Evolutionary conservation across 2,113 vertebrate genomes (phyloP), one percentile per base, ranked within the genome.

Genomic region (Corydoras maculifer): DNA sequence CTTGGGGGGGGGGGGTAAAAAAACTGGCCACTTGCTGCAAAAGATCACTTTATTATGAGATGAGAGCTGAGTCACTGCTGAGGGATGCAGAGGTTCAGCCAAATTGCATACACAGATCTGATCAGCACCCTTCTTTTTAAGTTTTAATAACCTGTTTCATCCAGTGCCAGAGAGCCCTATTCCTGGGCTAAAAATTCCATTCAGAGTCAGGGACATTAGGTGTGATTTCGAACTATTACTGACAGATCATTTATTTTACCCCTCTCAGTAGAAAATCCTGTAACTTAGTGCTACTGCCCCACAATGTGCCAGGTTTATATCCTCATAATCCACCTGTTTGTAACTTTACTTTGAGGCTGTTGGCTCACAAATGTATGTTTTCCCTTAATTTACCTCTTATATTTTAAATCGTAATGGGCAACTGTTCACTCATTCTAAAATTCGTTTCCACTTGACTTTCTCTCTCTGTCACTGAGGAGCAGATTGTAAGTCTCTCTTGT

Each of bases 21-120:
- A n/a, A 14, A n/a, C 8, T 57, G 54, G 8, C 12, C 13, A n/a
- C n/a, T 15, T 57, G 12, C 54, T n/a, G n/a, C 54, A n/a, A n/a
- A 57, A 15, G 54, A 5, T 57, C 54, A 57, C 54, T 57, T 57
- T 5, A n/a, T n/a, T 57, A n/a, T 3, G 54, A 57, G 14, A n/a
- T 14, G n/a, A 13, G 14, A n/a, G 54, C 54, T 57, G 54, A 57
- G 13, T n/a, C 54, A 57, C 12, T 57, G 54, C 14, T 57, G 54
- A 57, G n/a, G 12, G 54, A 57, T 7, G 14, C 14, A 57, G n/a
- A 57, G 54, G 9, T 57, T 7, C 14, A 57, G 54, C 54, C n/a
- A n/a, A 57, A 57, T 57, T 57, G 54, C 54, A 57, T 57, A n/a
- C n/a, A 57, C 13, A 18, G n/a, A 18, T n/a, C 49, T 30, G 64